Evolutionary conservation across 1,140 invertebrate species (phyloP), one percentile per base, ranked within the genome.

Genomic region (Hyles vespertilio): DNA sequence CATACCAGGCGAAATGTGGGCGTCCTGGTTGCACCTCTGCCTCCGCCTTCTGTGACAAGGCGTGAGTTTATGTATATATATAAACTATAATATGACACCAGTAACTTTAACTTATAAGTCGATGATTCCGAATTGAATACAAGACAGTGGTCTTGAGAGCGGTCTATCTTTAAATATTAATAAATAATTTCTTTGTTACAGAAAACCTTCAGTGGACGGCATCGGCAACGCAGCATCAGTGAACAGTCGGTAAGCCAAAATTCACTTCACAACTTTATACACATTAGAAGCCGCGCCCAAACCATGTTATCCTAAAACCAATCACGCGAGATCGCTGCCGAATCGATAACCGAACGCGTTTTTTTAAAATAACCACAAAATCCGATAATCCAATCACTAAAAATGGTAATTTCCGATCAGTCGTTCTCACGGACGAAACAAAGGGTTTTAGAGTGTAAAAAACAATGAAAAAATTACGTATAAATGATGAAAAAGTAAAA

Each of bases 131-230:
- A 22, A 22, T 22, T 22, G 22, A 22, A 1, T 2, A 22, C 22
- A 22, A 22, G 22, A 22, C 22, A 22, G 2, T 22, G 22, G 2
- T 22, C 2, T 22, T 22, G 22, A 22, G 2, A 1, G 22, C 22
- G 22, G 22, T 40, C 36, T 0, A 40, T 40, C 1, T 5, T 51
- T 50, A 47, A 6, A 8, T 43, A 11, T 32, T 50, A 84, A 64
- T 84, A 89, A 67, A 84, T 84, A 65, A 82, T 87, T 90, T 79
- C 90, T 90, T 91, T 89, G 85, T 94, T 94, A 77, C 91, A 94
- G 93, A 90, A 94, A 94, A 86, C 93, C 93, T 62, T 90, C 93
- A 54, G 92, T 93, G 86, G 93, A 94, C 79, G 93, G 93, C 69
- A 92, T 93, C 61, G 92, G 91, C 57, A 94, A 93, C 74, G 90